These are phyloP conservation scores for Druon quercuslanigerum DNA, from an alignment of 1,140 invertebrate genomes.

Conservation along the genomic window DNA sequence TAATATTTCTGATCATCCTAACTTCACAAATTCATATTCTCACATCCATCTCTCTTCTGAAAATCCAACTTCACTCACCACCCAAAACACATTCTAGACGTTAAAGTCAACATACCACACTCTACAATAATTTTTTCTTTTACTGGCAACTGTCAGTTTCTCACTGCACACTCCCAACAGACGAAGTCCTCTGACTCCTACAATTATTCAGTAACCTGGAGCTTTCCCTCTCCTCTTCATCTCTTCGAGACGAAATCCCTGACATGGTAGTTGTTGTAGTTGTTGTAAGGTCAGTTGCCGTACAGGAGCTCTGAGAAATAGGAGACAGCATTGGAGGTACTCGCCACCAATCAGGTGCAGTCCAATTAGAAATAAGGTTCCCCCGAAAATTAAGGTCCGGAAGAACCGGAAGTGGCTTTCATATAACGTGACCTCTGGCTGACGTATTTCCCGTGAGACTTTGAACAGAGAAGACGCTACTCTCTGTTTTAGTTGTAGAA, in stretches of 20 bases:
- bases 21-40: not conserved
- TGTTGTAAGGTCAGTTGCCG: slow-evolving; percentile 46
- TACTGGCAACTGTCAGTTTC: not conserved
- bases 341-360: slow-evolving; percentile 71
- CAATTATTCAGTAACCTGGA: slow-evolving; percentile 27
- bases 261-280: slow-evolving; percentile 42
- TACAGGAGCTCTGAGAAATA: slow-evolving; percentile 54
- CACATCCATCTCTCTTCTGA: no score
- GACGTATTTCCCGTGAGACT: slow-evolving; percentile 64
- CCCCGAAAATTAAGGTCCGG: slow-evolving; percentile 76
- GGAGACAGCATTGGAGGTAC: slow-evolving; percentile 68
- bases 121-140: no score
- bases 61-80: no score
- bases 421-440: slow-evolving; percentile 81
- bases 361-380: slow-evolving; percentile 69
- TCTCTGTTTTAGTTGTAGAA: slow-evolving; percentile 39
- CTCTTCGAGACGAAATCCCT: slow-evolving; percentile 38
- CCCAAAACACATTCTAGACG: no score
- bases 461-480: slow-evolving; percentile 70
- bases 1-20: not conserved
- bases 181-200: slow-evolving; percentile 51
- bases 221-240: slow-evolving; percentile 40
- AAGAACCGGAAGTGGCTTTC: slow-evolving; percentile 88
- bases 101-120: no score
- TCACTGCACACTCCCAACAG: slow-evolving; percentile 57